These are phyloP conservation scores for Andrena flavipes DNA, from an alignment of 2,888 invertebrate genomes.

Conservation along the genomic window DNA sequence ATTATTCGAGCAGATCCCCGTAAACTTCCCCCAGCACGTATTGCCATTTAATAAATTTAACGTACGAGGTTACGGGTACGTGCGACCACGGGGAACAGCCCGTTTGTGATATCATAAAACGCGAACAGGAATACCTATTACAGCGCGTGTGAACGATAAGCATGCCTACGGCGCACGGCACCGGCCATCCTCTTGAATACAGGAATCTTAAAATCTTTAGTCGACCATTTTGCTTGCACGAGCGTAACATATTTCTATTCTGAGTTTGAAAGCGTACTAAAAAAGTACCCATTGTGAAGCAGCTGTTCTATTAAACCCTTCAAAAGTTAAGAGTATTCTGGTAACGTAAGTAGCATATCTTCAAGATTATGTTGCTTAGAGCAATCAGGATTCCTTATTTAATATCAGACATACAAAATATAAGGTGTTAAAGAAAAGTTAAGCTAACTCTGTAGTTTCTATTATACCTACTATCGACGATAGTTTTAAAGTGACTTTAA, in stretches of 20 bases:
- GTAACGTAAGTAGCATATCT: too few relatives aligned
- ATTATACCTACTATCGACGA: not conserved
- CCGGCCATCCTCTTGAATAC: constrained; percentile 15
- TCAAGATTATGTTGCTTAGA: not conserved
- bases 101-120: constrained; percentile 58
- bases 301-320: not conserved
- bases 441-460: not conserved
- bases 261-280: not conserved
- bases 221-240: constrained; percentile 6
- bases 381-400: not conserved
- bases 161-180: constrained; percentile 9
- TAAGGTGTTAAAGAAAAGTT: not conserved
- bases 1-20: constrained; percentile 18
- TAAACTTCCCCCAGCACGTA: constrained; percentile 38
- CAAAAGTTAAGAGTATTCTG: too few relatives aligned
- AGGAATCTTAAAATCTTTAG: constrained; percentile 41
- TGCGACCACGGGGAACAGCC: constrained; percentile 20
- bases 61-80: constrained; percentile 15
- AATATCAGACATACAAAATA: not conserved
- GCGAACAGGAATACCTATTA: constrained; percentile 47
- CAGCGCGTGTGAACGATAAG: constrained; percentile 48
- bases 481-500: not conserved
- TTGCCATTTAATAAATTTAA: constrained; percentile 49
- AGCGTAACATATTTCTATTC: not conserved
- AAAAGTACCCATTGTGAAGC: not conserved